phyloP scores from a whole-genome alignment of 2,888 invertebrate species.

The Drymonia ruficornis region DNA sequence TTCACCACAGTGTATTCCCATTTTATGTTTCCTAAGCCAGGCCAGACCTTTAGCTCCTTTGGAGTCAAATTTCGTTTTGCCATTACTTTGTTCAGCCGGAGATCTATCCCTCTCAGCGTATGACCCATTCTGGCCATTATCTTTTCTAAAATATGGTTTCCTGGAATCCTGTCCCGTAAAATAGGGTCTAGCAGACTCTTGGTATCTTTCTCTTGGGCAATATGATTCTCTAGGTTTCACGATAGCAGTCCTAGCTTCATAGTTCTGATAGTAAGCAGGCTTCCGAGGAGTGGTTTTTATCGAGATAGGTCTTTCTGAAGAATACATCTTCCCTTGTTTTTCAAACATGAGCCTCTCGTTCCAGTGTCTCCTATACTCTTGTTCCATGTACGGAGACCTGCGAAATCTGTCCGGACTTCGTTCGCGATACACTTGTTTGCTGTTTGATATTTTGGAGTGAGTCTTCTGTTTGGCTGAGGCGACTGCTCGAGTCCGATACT shows the following conservation, averaged over 20 bases:
- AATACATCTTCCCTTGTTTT: constrained; percentile 31
- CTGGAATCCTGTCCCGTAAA: neutral
- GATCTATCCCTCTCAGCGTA: neutral
- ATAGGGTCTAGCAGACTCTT: neutral
- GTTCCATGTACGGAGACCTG: constrained; percentile 60
- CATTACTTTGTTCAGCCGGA: neutral
- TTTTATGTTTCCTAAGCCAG: constrained; percentile 61
- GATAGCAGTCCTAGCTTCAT: constrained; percentile 53
- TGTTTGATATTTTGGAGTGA: constrained; percentile 47
- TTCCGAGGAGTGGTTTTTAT: constrained; percentile 14
- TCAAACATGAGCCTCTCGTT: constrained; percentile 57
- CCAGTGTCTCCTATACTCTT: constrained; percentile 64
- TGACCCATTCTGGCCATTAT: neutral
- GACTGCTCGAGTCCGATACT: constrained; percentile 16
- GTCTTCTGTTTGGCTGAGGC: constrained; percentile 30
- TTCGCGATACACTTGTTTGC: constrained; percentile 27
- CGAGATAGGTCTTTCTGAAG: constrained; percentile 37
- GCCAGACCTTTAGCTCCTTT: constrained; percentile 40
- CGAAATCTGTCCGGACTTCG: constrained; percentile 34
- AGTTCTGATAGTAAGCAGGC: constrained; percentile 43
- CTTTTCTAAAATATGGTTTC: neutral
- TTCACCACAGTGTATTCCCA: constrained; percentile 50
- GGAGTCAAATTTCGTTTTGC: neutral
- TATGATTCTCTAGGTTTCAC: neutral
- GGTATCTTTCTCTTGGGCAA: neutral